Base-by-base conservation (phyloP, 2,888 invertebrate species). In the Lithophane socia region DNA sequence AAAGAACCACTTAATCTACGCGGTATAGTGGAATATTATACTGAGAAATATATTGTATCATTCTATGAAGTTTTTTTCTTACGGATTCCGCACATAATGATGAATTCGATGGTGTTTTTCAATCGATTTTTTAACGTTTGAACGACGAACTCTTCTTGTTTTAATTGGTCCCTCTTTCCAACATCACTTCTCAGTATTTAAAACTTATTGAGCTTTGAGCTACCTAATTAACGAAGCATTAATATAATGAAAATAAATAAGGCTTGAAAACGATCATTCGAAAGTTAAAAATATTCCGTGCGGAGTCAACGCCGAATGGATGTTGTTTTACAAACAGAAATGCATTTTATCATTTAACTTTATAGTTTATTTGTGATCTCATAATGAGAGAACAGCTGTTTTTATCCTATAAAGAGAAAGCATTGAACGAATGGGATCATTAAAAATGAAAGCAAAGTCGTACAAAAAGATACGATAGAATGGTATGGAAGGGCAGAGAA, bases 1-100 rank as follows among this genome's bases (percentile, higher is more conserved):
- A 85, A 85, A 70, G 52, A 73, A 82, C 16, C 52, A 47, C 42
- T 49, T 67, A 70, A 70, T 81, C 69, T 29, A 21, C 3, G 42
- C 29, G 8, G 24, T 65, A 29, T 29, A 29, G 29, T 1, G 29
- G 29, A 29, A 42, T 49, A 37, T 4, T 24, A n/a, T 29, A 4
- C n/a, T 60, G 1, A 47, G 37, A 37, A 37, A 37, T 37, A 37
- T 37, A 37, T 29, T 56, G 9, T n/a, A 13, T 47, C 29, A 65
- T 9, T 47, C 3, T 13, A 16, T 24, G 2, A 75, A 18, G 10
- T 7, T 5, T 21, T 37, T 21, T 73, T 42, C n/a, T 42, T 16
- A 7, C 10, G 0, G 18, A 24, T 52, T 10, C 24, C 10, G 2
- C 0, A 24, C 8, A 4, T n/a, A 16, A 21, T 21, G n/a, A 16